Evolutionary conservation across 2,113 vertebrate genomes (phyloP).

Genomic region (Barbus barbus): DNA sequence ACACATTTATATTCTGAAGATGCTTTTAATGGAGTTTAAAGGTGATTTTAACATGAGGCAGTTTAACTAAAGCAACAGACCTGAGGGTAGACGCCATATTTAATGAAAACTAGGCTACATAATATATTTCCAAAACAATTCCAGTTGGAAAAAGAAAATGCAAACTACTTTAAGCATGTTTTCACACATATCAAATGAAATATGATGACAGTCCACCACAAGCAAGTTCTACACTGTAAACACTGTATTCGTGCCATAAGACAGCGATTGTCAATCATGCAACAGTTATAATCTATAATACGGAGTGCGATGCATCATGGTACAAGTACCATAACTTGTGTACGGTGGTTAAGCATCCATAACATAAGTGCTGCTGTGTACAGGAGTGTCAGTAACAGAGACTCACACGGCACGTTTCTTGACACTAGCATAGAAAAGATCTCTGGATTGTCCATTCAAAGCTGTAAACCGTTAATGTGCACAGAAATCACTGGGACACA

Average conservation of each 20-base stretch:
- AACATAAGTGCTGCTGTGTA: background rate
- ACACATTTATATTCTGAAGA: background rate
- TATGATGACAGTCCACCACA: background rate
- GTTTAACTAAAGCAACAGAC: no score
- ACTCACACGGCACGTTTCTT: background rate
- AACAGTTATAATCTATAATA: background rate
- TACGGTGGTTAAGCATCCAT: background rate
- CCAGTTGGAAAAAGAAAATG: background rate
- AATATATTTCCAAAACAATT: background rate
- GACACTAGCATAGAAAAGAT: background rate
- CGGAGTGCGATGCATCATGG: background rate
- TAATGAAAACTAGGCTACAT: background rate
- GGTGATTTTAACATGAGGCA: background rate
- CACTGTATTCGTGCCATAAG: slow-evolving; percentile 3
- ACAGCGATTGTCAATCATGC: slow-evolving; percentile 23
- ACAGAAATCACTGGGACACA: background rate
- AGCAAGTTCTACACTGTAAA: background rate
- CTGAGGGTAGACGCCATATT: background rate
- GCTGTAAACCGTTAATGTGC: background rate
- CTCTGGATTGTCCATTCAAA: background rate
- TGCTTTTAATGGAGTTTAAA: slow-evolving; percentile 16
- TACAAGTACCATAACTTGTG: background rate
- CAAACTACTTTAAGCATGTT: background rate
- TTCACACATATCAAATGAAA: background rate
- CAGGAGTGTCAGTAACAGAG: background rate